These are phyloP conservation scores for Itoplectis maculator DNA, from an alignment of 2,888 invertebrate species.

Conservation along the genomic window DNA sequence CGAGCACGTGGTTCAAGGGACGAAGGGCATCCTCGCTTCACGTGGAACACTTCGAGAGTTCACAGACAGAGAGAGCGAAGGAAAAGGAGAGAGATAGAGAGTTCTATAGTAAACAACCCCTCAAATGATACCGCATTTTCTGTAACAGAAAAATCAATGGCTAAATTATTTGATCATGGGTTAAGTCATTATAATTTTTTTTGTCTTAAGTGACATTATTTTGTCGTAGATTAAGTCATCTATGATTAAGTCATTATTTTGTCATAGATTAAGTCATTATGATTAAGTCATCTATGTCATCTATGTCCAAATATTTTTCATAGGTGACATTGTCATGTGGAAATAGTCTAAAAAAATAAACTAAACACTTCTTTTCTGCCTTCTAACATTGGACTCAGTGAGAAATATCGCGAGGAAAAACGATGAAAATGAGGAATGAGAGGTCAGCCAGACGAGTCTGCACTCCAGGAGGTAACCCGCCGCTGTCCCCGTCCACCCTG, in stretches of 20 bases:
- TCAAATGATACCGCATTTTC: slow-evolving; percentile 23
- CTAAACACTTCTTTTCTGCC: background rate
- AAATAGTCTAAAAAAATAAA: background rate
- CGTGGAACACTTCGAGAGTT: background rate
- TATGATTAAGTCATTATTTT: no score
- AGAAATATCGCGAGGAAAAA: background rate
- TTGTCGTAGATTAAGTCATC: no score
- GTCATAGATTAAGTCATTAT: no score
- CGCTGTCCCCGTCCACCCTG: slow-evolving; percentile 14
- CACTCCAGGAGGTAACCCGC: slow-evolving; percentile 26
- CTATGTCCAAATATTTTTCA: no score
- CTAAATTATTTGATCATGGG: background rate
- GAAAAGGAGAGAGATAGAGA: no score
- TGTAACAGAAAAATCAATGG: background rate
- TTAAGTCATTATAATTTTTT: no score
- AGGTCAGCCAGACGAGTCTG: slow-evolving; percentile 59
- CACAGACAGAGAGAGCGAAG: background rate
- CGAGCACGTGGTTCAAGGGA: slow-evolving; percentile 80
- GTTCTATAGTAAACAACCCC: slow-evolving; percentile 46
- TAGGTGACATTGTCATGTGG: background rate
- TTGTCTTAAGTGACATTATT: no score
- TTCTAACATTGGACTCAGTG: background rate
- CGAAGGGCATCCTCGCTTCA: slow-evolving; percentile 25
- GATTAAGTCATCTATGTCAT: no score
- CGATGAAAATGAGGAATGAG: slow-evolving; percentile 41